These are phyloP conservation scores for Nyctereutes procyonoides DNA, from an alignment of 2,113 vertebrate species.

Conservation along the genomic window DNA sequence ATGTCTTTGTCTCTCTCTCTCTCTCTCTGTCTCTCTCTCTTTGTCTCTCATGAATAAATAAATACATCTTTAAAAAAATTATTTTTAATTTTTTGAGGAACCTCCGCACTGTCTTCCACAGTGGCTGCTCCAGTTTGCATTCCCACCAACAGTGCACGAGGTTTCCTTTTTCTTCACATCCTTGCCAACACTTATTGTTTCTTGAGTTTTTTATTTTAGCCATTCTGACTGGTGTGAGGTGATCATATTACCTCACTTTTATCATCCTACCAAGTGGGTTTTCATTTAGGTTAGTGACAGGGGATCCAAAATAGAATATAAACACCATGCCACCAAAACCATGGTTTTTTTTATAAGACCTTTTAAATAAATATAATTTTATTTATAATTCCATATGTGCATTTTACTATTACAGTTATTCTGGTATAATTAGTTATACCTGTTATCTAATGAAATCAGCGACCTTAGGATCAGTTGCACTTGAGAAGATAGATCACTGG, in stretches of 20 bases:
- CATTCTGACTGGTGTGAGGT: not conserved
- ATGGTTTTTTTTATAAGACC: not conserved
- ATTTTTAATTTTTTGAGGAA: not conserved
- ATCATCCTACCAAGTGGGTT: not conserved
- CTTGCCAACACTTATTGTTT: not conserved
- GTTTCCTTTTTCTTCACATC: not conserved
- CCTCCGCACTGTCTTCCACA: not conserved
- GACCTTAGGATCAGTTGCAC: not conserved
- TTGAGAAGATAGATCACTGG: not conserved
- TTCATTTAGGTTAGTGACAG: not conserved
- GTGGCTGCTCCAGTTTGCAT: not conserved
- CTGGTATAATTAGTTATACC: not conserved
- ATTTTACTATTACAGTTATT: not conserved
- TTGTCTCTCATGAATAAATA: not conserved
- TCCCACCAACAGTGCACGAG: not conserved
- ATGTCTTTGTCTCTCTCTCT: no score
- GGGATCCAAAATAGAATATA: not conserved
- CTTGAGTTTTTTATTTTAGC: not conserved
- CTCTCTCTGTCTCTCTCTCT: no score
- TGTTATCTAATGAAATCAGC: slow-evolving; percentile 18
- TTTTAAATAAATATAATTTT: slow-evolving; percentile 24
- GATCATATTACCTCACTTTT: not conserved
- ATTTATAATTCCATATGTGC: slow-evolving; percentile 5
- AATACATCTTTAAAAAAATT: no score
- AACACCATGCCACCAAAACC: not conserved